Percentiles rank a stretch among this genome's conserved stretches.
Evolutionary conservation across 92 coral and sea anemone species (phyloP).

Genomic region (Micromussa lordhowensis): DNA sequence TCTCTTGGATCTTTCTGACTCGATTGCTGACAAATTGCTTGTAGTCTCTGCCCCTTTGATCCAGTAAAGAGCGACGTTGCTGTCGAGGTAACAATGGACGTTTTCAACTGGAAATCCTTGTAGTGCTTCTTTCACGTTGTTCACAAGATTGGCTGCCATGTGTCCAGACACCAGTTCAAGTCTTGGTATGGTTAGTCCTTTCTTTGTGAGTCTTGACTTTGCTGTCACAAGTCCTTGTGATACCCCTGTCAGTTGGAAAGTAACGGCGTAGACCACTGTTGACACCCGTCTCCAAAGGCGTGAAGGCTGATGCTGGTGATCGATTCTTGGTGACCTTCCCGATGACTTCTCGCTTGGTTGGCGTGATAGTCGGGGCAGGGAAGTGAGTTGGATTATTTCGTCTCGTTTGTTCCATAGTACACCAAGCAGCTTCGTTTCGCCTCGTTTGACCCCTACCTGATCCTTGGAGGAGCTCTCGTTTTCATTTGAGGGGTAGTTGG

Average conservation of each 20-base stretch:
- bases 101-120: background rate
- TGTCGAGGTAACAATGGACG: slow-evolving; percentile 62
- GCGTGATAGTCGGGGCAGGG: too few species aligned
- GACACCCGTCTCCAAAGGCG: slow-evolving; percentile 23
- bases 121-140: slow-evolving; percentile 9
- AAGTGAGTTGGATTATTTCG: too few species aligned
- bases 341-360: too few species aligned
- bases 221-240: too few species aligned
- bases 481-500: background rate
- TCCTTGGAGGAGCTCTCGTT: slow-evolving; percentile 39
- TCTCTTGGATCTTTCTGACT: slow-evolving; percentile 45
- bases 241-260: background rate
- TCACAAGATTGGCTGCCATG: background rate
- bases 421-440: slow-evolving; percentile 61
- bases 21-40: slow-evolving; percentile 38
- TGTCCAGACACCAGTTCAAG: slow-evolving; percentile 14
- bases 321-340: too few species aligned
- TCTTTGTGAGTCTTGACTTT: slow-evolving; percentile 25
- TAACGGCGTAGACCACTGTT: background rate
- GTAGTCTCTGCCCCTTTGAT: slow-evolving; percentile 16
- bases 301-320: too few species aligned
- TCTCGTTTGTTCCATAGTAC: slow-evolving; percentile 62
- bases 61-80: slow-evolving; percentile 57
- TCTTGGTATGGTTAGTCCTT: background rate
- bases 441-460: slow-evolving; percentile 45